Conservation (phyloP, 1,140 invertebrate genomes). For the Rhopalosiphum padi region DNA sequence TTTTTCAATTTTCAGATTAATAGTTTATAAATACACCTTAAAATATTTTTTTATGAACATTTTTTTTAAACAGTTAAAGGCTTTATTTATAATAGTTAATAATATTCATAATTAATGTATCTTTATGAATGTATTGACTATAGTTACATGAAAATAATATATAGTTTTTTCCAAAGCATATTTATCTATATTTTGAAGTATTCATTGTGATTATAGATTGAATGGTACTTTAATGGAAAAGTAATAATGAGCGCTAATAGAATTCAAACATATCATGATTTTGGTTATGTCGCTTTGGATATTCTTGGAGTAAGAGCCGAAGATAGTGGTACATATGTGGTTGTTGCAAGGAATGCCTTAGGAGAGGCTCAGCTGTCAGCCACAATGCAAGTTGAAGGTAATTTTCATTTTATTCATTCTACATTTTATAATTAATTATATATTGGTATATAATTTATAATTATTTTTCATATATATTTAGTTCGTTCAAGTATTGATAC, state of each 20-base stretch:
- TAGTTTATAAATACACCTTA: neutral
- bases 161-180: neutral
- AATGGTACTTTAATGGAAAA: constrained; percentile 92
- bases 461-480: constrained; percentile 61
- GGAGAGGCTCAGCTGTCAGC: constrained; percentile 84
- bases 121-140: neutral
- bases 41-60: neutral
- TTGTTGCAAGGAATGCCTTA: constrained; percentile 85
- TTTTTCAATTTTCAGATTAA: neutral
- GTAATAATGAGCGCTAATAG: constrained; percentile 82
- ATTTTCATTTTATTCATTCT: constrained; percentile 63
- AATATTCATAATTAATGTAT: neutral
- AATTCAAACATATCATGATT: constrained; percentile 92
- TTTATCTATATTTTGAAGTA: neutral
- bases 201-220: constrained; percentile 65
- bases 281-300: constrained; percentile 93
- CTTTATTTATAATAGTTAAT: neutral
- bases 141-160: neutral
- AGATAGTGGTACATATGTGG: constrained; percentile 86
- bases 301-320: constrained; percentile 86
- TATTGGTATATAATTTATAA: neutral
- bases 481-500: constrained; percentile 87
- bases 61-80: neutral
- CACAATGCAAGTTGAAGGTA: constrained; percentile 87
- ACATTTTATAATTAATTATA: neutral